These are phyloP conservation scores for Papilio helenus DNA, from an alignment of 1,140 invertebrate genomes.

Conservation along the genomic window DNA sequence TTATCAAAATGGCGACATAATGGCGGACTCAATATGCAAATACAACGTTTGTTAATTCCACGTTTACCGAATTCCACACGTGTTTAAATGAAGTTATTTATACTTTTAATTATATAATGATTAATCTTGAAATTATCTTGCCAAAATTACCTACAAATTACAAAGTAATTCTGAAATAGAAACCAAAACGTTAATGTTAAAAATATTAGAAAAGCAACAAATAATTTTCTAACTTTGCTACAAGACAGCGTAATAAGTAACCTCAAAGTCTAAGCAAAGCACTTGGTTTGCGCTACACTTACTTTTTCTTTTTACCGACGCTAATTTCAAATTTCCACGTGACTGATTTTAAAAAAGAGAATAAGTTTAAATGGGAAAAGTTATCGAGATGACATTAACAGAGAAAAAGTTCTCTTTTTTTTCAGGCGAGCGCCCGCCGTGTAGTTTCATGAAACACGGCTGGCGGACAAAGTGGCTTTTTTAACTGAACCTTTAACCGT, in stretches of 20 bases:
- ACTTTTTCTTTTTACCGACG: constrained; percentile 2
- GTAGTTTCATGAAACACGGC: constrained; percentile 22
- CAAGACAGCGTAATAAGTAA: background rate
- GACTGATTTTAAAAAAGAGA: constrained; percentile 34
- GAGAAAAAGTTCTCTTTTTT: constrained; percentile 24
- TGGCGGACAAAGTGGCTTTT: constrained; percentile 9
- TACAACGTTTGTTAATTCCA: constrained; percentile 16
- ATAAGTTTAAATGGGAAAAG: constrained; percentile 38
- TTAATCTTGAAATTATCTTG: no score
- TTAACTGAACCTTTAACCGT: constrained; percentile 11
- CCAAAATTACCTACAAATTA: no score
- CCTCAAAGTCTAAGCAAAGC: background rate
- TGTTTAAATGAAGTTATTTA: background rate
- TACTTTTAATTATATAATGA: background rate
- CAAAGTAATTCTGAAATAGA: no score
- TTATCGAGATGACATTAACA: constrained; percentile 37
- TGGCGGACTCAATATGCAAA: constrained; percentile 17
- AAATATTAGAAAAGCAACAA: background rate
- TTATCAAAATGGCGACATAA: constrained; percentile 24
- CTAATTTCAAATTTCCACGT: constrained; percentile 35
- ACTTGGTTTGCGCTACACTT: background rate
- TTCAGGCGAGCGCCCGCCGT: constrained; percentile 12
- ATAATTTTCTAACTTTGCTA: background rate
- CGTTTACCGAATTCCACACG: background rate
- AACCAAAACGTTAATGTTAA: background rate